Evolutionary conservation across 1,140 invertebrate species (phyloP), one percentile per base, ranked within the genome.

Genomic region (Cepaea nemoralis): DNA sequence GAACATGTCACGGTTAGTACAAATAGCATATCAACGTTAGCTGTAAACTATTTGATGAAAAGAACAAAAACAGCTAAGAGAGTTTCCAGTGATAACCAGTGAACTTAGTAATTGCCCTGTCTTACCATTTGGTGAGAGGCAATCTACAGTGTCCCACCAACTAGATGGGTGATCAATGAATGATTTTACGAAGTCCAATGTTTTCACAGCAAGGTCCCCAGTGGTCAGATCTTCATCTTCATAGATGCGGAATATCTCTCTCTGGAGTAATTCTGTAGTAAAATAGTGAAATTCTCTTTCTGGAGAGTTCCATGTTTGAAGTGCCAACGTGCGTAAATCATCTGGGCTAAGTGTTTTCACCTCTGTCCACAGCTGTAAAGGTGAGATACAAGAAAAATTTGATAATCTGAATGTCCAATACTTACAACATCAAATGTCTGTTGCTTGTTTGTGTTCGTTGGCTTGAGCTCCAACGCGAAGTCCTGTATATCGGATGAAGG

Each of bases 131-230:
- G 31, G 3, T n/a, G 83, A 77, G 31, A 84, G 55, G 27, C 48
- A 31, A 73, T 84, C 83, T 0, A 84, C 83, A 31, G 83, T 83
- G 33, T 84, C 83, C 83, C 83, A 84, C 83, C 83, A 84, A 71
- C 83, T 84, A 59, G 83, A 80, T 19, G 37, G 42, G 31, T 66
- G n/a, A 0, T 45, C 33, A n/a, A 84, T 74, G 0, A 84, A 71
- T 22, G 63, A n/a, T 45, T 83, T 77, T 31, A 83, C 48, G 35
- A 70, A 70, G n/a, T 76, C 50, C 40, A 84, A 48, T 39, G 73
- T 67, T 66, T 83, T 42, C n/a, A 59, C n/a, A 39, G 55, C 50
- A 39, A 27, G 31, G 42, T 39, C 31, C 31, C 19, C 16, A 69
- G n/a, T 35, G 27, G 42, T n/a, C 33, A 71, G 35, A 6, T 24